phyloP scores from a whole-genome alignment of 2,797 vertebrate genomes.

The Erpetoichthys calabaricus region DNA sequence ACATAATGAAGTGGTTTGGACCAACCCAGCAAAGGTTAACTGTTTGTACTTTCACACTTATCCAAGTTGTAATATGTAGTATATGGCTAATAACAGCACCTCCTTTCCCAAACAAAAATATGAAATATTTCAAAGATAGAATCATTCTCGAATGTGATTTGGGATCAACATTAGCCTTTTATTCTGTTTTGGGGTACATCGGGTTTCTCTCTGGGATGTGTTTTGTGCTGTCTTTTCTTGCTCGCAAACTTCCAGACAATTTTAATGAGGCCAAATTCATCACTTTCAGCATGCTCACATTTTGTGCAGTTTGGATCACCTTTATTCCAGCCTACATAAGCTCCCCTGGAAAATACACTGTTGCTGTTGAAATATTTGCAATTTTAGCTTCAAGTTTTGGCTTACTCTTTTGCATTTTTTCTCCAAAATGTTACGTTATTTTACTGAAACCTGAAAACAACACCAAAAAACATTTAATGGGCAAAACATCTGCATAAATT shows the following conservation, averaged over 20 bases:
- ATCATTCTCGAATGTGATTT: slow-evolving; percentile 20
- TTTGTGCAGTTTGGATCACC: slow-evolving; percentile 22
- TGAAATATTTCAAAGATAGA: slow-evolving; percentile 17
- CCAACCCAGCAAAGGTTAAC: slow-evolving; percentile 20
- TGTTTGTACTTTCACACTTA: slow-evolving; percentile 18
- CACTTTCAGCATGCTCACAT: slow-evolving; percentile 24
- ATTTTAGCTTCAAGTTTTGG: slow-evolving; percentile 22
- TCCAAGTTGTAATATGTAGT: slow-evolving; percentile 22
- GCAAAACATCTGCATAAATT: slow-evolving; percentile 4
- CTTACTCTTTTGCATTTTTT: slow-evolving; percentile 22
- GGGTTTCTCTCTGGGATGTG: slow-evolving; percentile 16
- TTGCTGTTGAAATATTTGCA: slow-evolving; percentile 24
- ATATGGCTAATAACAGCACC: slow-evolving; percentile 21
- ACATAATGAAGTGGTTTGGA: slow-evolving; percentile 26
- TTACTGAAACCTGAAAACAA: slow-evolving; percentile 20
- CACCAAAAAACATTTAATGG: slow-evolving; percentile 20
- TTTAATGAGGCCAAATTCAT: slow-evolving; percentile 24
- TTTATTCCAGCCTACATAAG: slow-evolving; percentile 19
- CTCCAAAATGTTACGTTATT: slow-evolving; percentile 24
- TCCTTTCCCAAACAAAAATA: slow-evolving; percentile 19
- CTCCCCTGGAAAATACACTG: slow-evolving; percentile 20
- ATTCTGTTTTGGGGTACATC: slow-evolving; percentile 19
- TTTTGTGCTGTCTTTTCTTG: slow-evolving; percentile 19
- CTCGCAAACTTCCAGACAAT: slow-evolving; percentile 17
- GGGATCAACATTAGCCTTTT: slow-evolving; percentile 19